Evolutionary conservation across 2,113 vertebrate species (phyloP), one percentile per base, ranked within the genome.

Genomic region (Theristicus caerulescens): DNA sequence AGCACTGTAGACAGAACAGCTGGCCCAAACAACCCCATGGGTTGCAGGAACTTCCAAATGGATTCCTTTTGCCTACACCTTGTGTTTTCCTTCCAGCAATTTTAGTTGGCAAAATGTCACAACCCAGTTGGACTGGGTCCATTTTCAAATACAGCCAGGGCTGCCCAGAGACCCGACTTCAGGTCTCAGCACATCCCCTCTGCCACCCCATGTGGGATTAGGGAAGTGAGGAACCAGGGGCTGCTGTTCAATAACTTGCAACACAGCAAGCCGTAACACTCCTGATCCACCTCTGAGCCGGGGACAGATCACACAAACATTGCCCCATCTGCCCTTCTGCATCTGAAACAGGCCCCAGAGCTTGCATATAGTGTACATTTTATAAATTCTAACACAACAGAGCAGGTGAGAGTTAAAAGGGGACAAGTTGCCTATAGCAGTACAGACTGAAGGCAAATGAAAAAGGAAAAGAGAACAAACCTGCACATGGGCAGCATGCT

Each of bases 201-300:
- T 66, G 82, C 15, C 6, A 32, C 7, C 11, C 11, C 9, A 12
- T 2, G 4, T 10, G 6, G 16, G 29, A 73, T 17, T 20, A 44
- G 22, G 32, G 46, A 57, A 42, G 34, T 25, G 42, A 26, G 7
- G 25, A 92, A 38, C 27, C 32, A 44, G 7, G 15, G 12, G 44
- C 11, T 67, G 46, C 40, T 38, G 2, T 20, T 71, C 36, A 21
- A 4, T n/a, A 62, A 11, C 57, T 21, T 67, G 42, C 47, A 93
- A 54, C 17, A 6, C 0, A 12, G 52, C 1, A 6, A 80, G 32
- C 34, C 13, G 0, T 31, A 76, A 66, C 34, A 24, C 17, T 26
- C n/a, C n/a, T 24, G 46, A 52, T 34, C 61, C 8, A 38, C 6
- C 24, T 24, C 13, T 0, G 0, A 34, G 61, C 27, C 86, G 57